A percentile compares a stretch with the other conserved stretches of the same genome.
phyloP scores from a whole-genome alignment of 1,140 invertebrate genomes.

The Macrosteles quadrilineatus region DNA sequence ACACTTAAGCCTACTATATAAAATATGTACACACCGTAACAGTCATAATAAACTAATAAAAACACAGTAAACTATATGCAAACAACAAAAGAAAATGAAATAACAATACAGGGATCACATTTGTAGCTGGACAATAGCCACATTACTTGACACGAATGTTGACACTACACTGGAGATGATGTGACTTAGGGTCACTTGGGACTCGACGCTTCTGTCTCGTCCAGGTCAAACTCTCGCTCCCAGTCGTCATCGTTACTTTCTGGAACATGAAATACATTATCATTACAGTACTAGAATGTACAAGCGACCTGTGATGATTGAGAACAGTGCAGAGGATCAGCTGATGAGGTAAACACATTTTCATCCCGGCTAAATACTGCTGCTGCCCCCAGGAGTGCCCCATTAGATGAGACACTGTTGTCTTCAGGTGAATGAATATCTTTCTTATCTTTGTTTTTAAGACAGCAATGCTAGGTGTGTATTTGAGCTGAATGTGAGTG shows the following conservation, averaged over 20 bases:
- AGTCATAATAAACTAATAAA: constrained; percentile 8
- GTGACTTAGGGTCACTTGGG: background rate
- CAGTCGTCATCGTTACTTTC: constrained; percentile 43
- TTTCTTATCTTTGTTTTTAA: no score
- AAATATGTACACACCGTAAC: constrained; percentile 16
- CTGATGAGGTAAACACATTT: no score
- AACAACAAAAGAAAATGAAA: constrained; percentile 12
- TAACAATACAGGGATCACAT: constrained; percentile 13
- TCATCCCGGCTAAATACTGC: no score
- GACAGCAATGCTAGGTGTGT: no score
- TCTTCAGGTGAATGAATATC: no score
- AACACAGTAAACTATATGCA: constrained; percentile 17
- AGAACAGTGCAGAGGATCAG: no score
- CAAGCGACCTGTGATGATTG: no score
- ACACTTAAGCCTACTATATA: constrained; percentile 1
- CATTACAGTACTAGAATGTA: background rate
- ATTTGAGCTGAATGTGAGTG: no score
- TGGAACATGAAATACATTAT: constrained; percentile 32
- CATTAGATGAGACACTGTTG: no score
- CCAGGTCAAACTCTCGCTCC: constrained; percentile 45
- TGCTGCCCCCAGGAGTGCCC: no score
- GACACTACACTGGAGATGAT: background rate
- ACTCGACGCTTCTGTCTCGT: constrained; percentile 36
- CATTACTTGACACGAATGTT: background rate
- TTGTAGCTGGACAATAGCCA: constrained; percentile 1